Evolutionary conservation across 2,797 vertebrate species (phyloP), one percentile per base, ranked within the genome.

Genomic region (Clarias platycephalus): DNA sequence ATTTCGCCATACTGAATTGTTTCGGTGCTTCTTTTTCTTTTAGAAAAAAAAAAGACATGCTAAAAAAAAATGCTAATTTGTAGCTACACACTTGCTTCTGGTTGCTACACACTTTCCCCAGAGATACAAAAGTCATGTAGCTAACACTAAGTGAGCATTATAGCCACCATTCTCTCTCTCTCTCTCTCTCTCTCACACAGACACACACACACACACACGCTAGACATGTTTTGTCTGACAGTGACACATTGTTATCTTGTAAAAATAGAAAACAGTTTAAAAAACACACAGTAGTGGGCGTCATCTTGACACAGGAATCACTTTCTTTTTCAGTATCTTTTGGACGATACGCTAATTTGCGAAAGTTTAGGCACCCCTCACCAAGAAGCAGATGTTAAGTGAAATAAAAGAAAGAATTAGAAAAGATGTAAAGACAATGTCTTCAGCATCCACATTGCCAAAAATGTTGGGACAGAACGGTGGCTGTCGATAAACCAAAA

Each of bases 161-260:
- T 55, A 28, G 31, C 57, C 75, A 57, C 12, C 22, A 57, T 40
- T 7, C 40, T 10, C 24, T 22, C 31, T 60, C 8, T 26, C 15
- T 70, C 5, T 70, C 10, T 66, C 1, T 49, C 28, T 34, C 55
- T 22, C 55, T 9, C 57, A n/a, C n/a, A n/a, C n/a, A n/a, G n/a
- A n/a, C 26, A 55, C 18, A 22, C 28, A 18, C 28, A 76, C 16
- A 31, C 28, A 78, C 57, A 78, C 31, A 62, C 58, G 40, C 31
- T n/a, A 44, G 60, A 79, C 24, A 79, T 79, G 37, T 64, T 79
- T 79, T 44, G 60, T 64, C 60, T 64, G 77, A 44, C 77, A 64
- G 37, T 5, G 77, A 44, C 58, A 79, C 77, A 79, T 64, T 63
- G 37, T 83, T 83, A 64, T 76, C 82, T 49, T 81, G 75, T 90